Conservation (phyloP, 2,888 invertebrate genomes). For the Bruchidius siliquastri region DNA sequence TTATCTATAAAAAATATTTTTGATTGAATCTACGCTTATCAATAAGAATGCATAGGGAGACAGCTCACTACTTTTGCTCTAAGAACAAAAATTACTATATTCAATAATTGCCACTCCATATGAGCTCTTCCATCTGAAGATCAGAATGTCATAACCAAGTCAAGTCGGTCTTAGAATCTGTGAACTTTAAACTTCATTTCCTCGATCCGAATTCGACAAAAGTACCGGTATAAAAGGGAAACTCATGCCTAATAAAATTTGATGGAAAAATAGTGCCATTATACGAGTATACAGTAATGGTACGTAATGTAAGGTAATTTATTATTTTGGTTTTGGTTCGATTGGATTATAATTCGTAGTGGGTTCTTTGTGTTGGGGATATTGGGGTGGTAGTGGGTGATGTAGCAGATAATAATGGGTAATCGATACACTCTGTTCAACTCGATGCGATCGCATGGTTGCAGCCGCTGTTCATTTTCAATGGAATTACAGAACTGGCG, state of each 20-base stretch:
- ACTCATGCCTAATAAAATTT: slow-evolving; percentile 25
- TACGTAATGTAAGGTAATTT: slow-evolving; percentile 35
- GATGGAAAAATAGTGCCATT: slow-evolving; percentile 35
- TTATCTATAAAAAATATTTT: no score
- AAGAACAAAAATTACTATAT: no score
- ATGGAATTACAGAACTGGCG: slow-evolving; percentile 33
- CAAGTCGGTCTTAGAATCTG: no score
- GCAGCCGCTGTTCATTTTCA: slow-evolving; percentile 32
- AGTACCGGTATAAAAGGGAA: not conserved
- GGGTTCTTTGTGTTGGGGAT: slow-evolving; percentile 27
- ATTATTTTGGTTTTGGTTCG: slow-evolving; percentile 32
- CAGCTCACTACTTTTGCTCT: no score
- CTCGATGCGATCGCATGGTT: not conserved
- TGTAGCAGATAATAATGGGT: slow-evolving; percentile 31
- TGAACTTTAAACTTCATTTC: not conserved
- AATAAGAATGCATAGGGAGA: no score
- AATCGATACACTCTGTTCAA: slow-evolving; percentile 37
- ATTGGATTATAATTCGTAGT: slow-evolving; percentile 37
- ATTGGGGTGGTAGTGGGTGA: not conserved
- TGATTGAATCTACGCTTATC: no score
- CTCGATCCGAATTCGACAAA: not conserved
- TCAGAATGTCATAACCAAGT: no score
- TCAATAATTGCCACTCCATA: no score
- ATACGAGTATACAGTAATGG: slow-evolving; percentile 35
- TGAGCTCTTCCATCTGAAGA: no score